These are phyloP conservation scores for Eupeodes luniger DNA, from an alignment of 2,888 invertebrate genomes.

Conservation along the genomic window DNA sequence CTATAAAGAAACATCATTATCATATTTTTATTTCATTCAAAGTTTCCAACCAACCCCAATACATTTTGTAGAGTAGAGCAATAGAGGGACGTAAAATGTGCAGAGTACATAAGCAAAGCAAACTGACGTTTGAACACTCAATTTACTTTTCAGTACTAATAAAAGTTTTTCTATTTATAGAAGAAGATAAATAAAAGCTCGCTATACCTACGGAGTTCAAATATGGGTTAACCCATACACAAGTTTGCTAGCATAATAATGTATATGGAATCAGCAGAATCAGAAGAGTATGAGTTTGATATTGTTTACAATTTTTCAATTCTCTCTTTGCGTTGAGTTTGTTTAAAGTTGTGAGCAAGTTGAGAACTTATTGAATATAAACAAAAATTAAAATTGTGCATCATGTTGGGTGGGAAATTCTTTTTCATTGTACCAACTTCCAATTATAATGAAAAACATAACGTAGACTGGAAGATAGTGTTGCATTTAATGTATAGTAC, in stretches of 20 bases:
- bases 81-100: background rate
- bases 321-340: constrained; percentile 4
- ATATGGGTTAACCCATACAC: constrained; percentile 30
- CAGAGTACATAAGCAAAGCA: background rate
- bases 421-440: no score
- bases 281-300: background rate
- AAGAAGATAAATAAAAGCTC: constrained; percentile 1
- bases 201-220: constrained; percentile 1
- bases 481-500: no score
- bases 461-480: no score
- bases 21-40: background rate
- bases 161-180: constrained; percentile 41
- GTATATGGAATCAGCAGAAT: background rate
- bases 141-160: background rate
- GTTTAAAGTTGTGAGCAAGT: background rate
- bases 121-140: background rate
- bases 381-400: background rate
- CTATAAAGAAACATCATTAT: background rate
- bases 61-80: background rate
- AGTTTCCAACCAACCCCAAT: constrained; percentile 4
- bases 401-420: background rate
- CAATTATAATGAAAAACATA: no score
- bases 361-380: background rate
- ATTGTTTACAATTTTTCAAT: background rate
- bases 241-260: constrained; percentile 6